Evolutionary conservation across 2,113 vertebrate genomes (phyloP).

Genomic region (Lichenostomus cassidix): DNA sequence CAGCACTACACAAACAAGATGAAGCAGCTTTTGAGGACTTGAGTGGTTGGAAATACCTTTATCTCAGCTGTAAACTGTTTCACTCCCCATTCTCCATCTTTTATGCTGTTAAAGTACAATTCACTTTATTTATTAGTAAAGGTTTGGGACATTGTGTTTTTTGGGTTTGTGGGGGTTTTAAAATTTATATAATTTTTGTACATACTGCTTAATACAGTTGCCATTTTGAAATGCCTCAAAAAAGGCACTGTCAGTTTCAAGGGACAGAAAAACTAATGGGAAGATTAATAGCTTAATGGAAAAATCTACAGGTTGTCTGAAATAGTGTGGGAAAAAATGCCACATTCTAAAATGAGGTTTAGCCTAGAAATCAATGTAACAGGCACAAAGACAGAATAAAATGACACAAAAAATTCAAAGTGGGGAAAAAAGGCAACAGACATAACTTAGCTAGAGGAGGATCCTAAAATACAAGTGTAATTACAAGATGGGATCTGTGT

Average conservation of each 20-base stretch:
- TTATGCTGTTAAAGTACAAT: background rate
- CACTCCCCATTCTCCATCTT: background rate
- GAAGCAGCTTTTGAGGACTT: background rate
- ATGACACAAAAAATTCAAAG: background rate
- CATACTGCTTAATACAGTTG: background rate
- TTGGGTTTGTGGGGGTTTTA: background rate
- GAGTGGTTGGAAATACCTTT: background rate
- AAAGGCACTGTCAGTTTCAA: background rate
- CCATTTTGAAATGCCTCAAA: background rate
- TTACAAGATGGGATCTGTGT: background rate
- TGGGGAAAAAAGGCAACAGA: background rate
- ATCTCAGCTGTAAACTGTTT: background rate
- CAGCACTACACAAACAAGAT: background rate
- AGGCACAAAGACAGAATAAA: background rate
- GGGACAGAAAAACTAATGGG: background rate
- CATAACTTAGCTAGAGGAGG: background rate
- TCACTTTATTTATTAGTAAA: background rate
- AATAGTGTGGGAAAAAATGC: background rate
- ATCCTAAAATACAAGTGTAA: background rate
- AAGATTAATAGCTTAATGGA: background rate
- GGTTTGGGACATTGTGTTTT: fast-evolving
- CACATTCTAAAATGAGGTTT: background rate
- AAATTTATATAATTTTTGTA: background rate
- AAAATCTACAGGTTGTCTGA: background rate
- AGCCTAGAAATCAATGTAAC: background rate